Evolutionary conservation across 2,888 invertebrate genomes (phyloP), one percentile per base, ranked within the genome.

Genomic region (Teleogryllus oceanicus): DNA sequence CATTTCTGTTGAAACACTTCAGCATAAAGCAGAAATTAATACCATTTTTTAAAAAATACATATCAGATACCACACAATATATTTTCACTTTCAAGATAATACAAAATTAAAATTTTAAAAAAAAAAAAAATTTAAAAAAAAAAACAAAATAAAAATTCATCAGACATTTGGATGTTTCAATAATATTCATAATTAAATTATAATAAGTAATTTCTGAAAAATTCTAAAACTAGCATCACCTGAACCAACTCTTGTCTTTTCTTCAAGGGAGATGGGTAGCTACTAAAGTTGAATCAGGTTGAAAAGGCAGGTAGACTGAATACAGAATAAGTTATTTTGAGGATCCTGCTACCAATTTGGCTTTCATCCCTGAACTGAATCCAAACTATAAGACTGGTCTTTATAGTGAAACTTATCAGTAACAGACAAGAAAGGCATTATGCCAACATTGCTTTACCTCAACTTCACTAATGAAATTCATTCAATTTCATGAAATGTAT

Each of bases 321-420:
- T 62, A 62, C 62, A 62, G 62, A 62, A 75, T 13, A 75, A 75
- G 75, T 75, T 75, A 75, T 75, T 75, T 75, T 75, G 21, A 75
- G 75, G 21, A 24, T 20, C 75, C 37, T 75, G 75, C 75, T 75
- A 75, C 75, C 75, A 24, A 20, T 75, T 24, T 75, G 75, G 75
- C 75, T 24, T 24, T 13, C 75, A 20, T 75, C 21, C 75, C 20
- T 24, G 20, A 24, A 75, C 75, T 75, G 75, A 75, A 75, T 75
- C 75, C 75, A 75, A 24, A 75, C 13, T 20, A 75, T 24, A 24
- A 75, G 13, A 75, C 62, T 13, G n/a, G 62, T 62, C 62, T 62
- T 37, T 37, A 37, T 37, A 37, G 37, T 37, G 37, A 37, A 37
- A 37, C 37, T 37, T n/a, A 62, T n/a, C n/a, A n/a, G 16, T n/a